Percentiles rank a stretch among this genome's conserved stretches.
Conservation (phyloP, 2,797 vertebrate species). For the Spatula versicolor region DNA sequence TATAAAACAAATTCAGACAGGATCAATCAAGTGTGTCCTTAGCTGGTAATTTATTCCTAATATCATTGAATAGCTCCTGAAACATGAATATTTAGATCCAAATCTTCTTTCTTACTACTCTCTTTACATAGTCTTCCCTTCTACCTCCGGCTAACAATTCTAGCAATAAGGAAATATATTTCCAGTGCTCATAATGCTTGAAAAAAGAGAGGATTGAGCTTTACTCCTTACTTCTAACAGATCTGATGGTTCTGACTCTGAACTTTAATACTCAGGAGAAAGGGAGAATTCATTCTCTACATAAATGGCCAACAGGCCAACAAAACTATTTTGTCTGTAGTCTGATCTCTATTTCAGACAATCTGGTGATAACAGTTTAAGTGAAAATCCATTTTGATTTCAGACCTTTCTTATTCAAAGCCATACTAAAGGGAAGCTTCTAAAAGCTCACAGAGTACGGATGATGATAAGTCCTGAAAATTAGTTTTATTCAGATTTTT, state of each 20-base stretch:
- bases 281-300: slow-evolving; percentile 27
- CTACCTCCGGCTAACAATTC: slow-evolving; percentile 45
- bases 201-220: not conserved
- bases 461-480: not conserved
- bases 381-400: slow-evolving; percentile 1
- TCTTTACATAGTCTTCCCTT: slow-evolving; percentile 37
- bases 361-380: not conserved
- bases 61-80: slow-evolving; percentile 61
- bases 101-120: slow-evolving; percentile 45
- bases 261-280: slow-evolving; percentile 6
- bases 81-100: slow-evolving; percentile 63
- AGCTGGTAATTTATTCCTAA: slow-evolving; percentile 75
- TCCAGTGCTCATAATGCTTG: not conserved
- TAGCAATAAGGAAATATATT: slow-evolving; percentile 38
- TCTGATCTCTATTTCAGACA: slow-evolving; percentile 38
- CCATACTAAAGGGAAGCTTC: not conserved
- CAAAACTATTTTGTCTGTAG: not conserved
- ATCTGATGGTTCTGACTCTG: not conserved
- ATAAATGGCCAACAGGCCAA: not conserved
- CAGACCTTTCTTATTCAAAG: slow-evolving; percentile 25
- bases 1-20: slow-evolving; percentile 67
- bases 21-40: slow-evolving; percentile 66
- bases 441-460: not conserved
- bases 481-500: not conserved
- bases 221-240: slow-evolving; percentile 10